Conservation (phyloP, 2,113 vertebrate genomes). For the Atherinomorus stipes region DNA sequence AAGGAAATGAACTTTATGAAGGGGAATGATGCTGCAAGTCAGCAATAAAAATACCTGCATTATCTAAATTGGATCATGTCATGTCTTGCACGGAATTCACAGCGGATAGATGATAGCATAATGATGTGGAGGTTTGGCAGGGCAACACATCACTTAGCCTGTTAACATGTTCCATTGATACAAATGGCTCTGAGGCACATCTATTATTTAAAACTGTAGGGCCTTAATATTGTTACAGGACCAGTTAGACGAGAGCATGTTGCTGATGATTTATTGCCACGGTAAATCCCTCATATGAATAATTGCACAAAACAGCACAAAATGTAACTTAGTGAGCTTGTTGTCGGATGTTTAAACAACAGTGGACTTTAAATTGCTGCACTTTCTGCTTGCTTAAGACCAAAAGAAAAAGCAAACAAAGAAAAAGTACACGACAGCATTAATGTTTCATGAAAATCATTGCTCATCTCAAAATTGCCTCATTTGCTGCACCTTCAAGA, state of each 20-base stretch:
- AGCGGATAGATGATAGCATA: constrained; percentile 31
- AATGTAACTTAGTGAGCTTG: constrained; percentile 62
- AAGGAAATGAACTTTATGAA: constrained; percentile 33
- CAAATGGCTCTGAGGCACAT: constrained; percentile 51
- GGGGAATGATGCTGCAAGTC: constrained; percentile 5
- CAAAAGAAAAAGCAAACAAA: neutral
- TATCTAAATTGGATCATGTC: constrained; percentile 29
- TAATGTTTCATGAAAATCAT: constrained; percentile 73
- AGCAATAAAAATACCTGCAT: constrained; percentile 16
- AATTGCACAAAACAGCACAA: constrained; percentile 66
- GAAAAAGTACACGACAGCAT: constrained; percentile 41
- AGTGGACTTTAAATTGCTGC: constrained; percentile 71
- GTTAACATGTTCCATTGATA: constrained; percentile 47
- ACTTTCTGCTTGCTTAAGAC: constrained; percentile 44
- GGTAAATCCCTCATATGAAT: constrained; percentile 62
- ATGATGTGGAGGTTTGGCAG: constrained; percentile 17
- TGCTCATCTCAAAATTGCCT: constrained; percentile 70
- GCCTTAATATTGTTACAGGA: constrained; percentile 59
- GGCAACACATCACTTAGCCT: constrained; percentile 54
- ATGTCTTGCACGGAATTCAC: neutral
- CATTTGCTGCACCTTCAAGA: constrained; percentile 56
- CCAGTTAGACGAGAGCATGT: constrained; percentile 40
- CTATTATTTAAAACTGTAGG: constrained; percentile 61
- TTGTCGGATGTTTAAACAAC: constrained; percentile 65
- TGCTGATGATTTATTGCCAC: constrained; percentile 62